Percentiles rank a stretch among this genome's conserved stretches.
Evolutionary conservation across 2,888 invertebrate genomes (phyloP).

Genomic region (Parapristionchus giblindavisi): DNA sequence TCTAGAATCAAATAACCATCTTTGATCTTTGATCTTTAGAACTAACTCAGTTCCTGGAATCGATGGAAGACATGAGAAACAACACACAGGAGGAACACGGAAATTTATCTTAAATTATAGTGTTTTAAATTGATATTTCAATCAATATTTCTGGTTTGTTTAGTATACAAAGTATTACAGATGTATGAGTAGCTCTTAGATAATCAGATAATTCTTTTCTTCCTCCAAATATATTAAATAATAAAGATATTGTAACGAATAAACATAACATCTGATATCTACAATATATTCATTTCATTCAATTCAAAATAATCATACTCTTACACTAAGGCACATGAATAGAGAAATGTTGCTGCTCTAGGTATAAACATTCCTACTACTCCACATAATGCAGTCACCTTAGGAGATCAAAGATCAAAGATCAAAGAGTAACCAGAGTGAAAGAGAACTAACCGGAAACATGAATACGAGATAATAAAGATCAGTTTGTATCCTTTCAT

Average conservation of each 20-base stretch:
- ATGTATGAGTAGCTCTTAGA: slow-evolving; percentile 45
- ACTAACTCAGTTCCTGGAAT: slow-evolving; percentile 49
- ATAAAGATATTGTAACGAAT: slow-evolving; percentile 64
- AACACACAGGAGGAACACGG: slow-evolving; percentile 55
- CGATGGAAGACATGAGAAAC: slow-evolving; percentile 49
- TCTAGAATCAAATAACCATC: slow-evolving; percentile 36
- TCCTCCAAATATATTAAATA: slow-evolving; percentile 65
- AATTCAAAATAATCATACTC: background rate
- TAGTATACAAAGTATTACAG: slow-evolving; percentile 38
- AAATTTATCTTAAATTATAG: slow-evolving; percentile 49
- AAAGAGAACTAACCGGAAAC: slow-evolving; percentile 56
- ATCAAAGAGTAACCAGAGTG: background rate
- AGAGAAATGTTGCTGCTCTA: slow-evolving; percentile 64
- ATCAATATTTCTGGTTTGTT: background rate
- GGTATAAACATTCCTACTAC: slow-evolving; percentile 67
- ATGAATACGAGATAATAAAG: slow-evolving; percentile 66
- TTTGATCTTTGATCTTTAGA: background rate
- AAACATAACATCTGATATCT: slow-evolving; percentile 62
- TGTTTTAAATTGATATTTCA: slow-evolving; percentile 42
- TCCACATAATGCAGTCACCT: slow-evolving; percentile 64
- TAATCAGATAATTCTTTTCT: slow-evolving; percentile 60
- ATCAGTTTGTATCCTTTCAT: slow-evolving; percentile 64
- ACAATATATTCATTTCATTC: background rate
- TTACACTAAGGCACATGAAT: slow-evolving; percentile 65
- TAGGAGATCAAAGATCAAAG: background rate